These are phyloP conservation scores for Centruroides vittatus DNA, from an alignment of 1,140 invertebrate genomes.

Conservation along the genomic window DNA sequence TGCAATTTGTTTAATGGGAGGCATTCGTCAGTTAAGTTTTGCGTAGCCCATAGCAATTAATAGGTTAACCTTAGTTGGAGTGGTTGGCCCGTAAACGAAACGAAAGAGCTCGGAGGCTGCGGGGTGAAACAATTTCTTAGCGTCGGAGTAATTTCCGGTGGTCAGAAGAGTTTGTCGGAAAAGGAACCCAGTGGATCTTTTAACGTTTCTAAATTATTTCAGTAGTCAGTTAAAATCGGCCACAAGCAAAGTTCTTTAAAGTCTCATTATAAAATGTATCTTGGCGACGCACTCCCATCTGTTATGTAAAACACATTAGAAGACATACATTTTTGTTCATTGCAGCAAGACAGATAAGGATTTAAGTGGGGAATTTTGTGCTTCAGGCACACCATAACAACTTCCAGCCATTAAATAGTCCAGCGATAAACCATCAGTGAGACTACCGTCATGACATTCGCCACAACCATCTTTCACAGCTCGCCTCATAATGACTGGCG, in stretches of 20 bases:
- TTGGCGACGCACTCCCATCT: slow-evolving; percentile 10
- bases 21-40: no score
- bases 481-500: slow-evolving; percentile 10
- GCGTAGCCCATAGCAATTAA: no score
- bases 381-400: slow-evolving; percentile 10
- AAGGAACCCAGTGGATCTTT: no score
- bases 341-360: slow-evolving; percentile 13
- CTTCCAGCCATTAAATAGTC: slow-evolving; percentile 9
- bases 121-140: no score
- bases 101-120: no score
- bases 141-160: no score
- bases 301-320: slow-evolving; percentile 18
- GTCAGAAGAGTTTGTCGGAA: no score
- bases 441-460: slow-evolving; percentile 8
- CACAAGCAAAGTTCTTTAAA: slow-evolving; percentile 9
- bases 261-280: slow-evolving; percentile 14
- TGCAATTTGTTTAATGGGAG: no score
- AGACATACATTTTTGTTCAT: slow-evolving; percentile 10
- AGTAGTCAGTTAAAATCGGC: background rate
- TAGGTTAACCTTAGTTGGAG: no score
- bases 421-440: no score
- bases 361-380: slow-evolving; percentile 10
- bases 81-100: no score
- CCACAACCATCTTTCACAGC: slow-evolving; percentile 10
- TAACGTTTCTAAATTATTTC: no score